Conservation (phyloP, 2,113 vertebrate genomes). For the Microcebus lehilahytsara region DNA sequence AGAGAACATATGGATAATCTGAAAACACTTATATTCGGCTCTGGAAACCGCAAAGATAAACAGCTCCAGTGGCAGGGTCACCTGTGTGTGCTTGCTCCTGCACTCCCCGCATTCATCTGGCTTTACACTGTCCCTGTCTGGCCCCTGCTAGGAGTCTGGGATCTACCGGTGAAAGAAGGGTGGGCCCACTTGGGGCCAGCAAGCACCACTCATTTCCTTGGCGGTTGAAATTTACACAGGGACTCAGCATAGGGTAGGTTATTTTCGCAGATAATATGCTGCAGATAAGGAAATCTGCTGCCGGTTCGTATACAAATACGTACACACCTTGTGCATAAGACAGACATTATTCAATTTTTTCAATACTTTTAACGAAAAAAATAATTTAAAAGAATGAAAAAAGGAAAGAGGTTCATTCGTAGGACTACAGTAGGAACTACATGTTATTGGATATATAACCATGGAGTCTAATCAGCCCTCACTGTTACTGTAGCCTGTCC, state of each 20-base stretch:
- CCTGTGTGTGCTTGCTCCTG: not conserved
- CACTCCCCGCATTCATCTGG: not conserved
- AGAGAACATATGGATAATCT: not conserved
- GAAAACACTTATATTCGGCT: not conserved
- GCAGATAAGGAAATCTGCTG: not conserved
- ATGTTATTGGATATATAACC: not conserved
- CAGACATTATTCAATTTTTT: not conserved
- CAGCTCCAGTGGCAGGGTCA: not conserved
- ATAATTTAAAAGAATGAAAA: not conserved
- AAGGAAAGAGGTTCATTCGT: not conserved
- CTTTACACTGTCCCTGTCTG: not conserved
- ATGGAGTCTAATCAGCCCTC: not conserved
- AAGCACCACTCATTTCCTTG: not conserved
- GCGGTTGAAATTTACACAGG: not conserved
- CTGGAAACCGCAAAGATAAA: not conserved
- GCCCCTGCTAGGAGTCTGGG: not conserved
- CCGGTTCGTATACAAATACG: not conserved
- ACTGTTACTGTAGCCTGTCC: not conserved
- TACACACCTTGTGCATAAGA: not conserved
- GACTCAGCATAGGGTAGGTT: not conserved
- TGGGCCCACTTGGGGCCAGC: not conserved
- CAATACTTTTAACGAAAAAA: not conserved
- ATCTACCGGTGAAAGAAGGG: not conserved
- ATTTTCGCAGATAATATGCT: not conserved
- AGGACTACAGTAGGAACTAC: not conserved